Evolutionary conservation across 2,797 vertebrate species (phyloP).

Genomic region (Eulemur albifrons): DNA sequence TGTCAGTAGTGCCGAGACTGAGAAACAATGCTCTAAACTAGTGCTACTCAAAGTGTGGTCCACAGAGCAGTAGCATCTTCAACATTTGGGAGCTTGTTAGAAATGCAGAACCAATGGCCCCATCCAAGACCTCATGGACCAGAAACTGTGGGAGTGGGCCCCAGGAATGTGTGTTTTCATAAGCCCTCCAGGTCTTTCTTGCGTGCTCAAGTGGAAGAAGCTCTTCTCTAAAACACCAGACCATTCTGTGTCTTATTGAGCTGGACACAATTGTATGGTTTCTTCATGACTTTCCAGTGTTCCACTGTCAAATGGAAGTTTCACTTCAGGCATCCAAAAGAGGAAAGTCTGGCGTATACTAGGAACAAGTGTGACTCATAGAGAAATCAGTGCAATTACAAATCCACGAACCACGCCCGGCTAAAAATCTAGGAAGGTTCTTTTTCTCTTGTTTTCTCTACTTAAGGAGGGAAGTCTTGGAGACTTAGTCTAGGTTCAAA

Average conservation of each 20-base stretch:
- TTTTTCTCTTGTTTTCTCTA: constrained; percentile 46
- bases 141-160: neutral
- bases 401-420: constrained; percentile 59
- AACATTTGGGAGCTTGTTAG: neutral
- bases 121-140: neutral
- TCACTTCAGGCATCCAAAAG: constrained; percentile 63
- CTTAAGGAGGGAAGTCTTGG: neutral
- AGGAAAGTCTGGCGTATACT: constrained; percentile 59
- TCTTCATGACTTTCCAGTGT: constrained; percentile 53
- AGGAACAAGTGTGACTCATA: constrained; percentile 66
- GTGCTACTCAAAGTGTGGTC: neutral
- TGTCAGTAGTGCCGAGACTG: neutral
- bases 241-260: neutral
- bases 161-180: neutral
- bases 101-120: neutral
- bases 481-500: neutral
- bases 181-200: neutral
- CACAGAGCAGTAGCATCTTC: neutral
- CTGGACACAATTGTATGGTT: neutral
- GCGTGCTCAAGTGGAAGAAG: neutral
- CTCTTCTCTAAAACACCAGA: neutral
- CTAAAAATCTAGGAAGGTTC: constrained; percentile 18
- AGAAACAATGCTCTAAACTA: neutral
- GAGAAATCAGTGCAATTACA: constrained; percentile 56
- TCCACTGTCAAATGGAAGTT: constrained; percentile 44